Conservation (phyloP, 2,888 invertebrate species). For the Stenoptilia bipunctidactyla region DNA sequence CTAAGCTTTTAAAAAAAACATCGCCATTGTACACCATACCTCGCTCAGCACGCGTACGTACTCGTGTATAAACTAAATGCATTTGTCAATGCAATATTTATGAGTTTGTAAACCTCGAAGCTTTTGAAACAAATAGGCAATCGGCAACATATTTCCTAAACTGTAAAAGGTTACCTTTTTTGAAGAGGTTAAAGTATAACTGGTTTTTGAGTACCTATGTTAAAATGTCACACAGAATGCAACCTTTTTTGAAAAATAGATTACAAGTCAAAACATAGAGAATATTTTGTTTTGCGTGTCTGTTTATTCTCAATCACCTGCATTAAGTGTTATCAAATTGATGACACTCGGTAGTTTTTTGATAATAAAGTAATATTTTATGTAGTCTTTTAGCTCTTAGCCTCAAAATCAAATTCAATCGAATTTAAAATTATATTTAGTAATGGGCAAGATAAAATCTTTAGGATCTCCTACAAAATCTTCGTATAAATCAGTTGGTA, state of each 20-base stretch:
- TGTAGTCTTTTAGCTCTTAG: too few relatives aligned
- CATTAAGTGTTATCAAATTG: too few relatives aligned
- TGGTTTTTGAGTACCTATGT: neutral
- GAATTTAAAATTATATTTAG: too few relatives aligned
- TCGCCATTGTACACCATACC: neutral
- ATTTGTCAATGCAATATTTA: constrained; percentile 35
- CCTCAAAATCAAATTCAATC: too few relatives aligned
- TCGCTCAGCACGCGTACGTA: too few relatives aligned
- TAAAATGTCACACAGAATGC: neutral
- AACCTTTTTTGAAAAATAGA: neutral
- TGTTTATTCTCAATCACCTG: too few relatives aligned
- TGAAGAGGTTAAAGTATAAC: constrained; percentile 24
- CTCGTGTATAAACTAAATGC: constrained; percentile 26
- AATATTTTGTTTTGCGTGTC: too few relatives aligned
- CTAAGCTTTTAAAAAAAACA: constrained; percentile 29
- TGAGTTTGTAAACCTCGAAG: constrained; percentile 13
- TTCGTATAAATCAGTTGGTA: too few relatives aligned
- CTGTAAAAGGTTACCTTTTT: neutral
- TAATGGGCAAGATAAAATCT: too few relatives aligned
- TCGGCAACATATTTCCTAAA: neutral
- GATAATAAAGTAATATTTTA: too few relatives aligned
- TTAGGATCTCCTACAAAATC: too few relatives aligned
- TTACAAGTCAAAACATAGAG: neutral
- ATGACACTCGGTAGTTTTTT: too few relatives aligned
- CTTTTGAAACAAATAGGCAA: constrained; percentile 1